Evolutionary conservation across 1,140 invertebrate genomes (phyloP).

Genomic region (Formica selysi): DNA sequence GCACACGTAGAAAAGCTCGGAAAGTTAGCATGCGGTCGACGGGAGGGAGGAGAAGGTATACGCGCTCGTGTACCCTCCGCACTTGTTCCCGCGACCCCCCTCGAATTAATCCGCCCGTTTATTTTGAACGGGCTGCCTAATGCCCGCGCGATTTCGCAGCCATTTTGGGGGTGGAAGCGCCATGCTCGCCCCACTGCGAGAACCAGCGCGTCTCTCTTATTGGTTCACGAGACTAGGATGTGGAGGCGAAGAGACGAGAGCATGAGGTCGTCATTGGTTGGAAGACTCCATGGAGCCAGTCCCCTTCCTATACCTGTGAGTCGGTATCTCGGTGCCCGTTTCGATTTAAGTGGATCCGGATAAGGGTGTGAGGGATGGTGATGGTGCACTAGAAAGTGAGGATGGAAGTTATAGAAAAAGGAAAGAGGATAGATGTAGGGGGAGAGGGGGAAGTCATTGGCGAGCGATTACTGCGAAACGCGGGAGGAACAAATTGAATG

Average conservation of each 20-base stretch:
- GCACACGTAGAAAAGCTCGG: neutral
- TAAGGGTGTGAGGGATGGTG: conserved; percentile 1
- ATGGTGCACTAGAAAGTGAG: neutral
- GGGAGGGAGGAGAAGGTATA: neutral
- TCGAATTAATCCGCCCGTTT: conserved; percentile 86
- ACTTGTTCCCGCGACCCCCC: conserved; percentile 65
- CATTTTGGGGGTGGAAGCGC: conserved; percentile 85
- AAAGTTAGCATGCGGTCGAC: neutral
- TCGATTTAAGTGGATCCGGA: conserved; percentile 45
- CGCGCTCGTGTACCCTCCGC: conserved; percentile 51
- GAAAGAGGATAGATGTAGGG: neutral
- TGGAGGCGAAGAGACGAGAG: neutral
- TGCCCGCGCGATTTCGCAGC: conserved; percentile 85
- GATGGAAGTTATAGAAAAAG: neutral
- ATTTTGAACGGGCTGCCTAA: conserved; percentile 84
- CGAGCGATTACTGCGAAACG: conserved; percentile 80
- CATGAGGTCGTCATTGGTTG: conserved; percentile 68
- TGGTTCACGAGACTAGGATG: conserved; percentile 58
- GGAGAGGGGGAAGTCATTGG: conserved; percentile 71
- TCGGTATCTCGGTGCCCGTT: conserved; percentile 59
- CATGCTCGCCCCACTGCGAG: conserved; percentile 11
- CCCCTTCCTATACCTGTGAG: conserved; percentile 35
- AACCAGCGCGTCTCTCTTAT: neutral
- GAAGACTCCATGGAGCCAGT: neutral
- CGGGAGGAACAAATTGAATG: conserved; percentile 81